Conservation (phyloP, 2,888 invertebrate genomes). For the Pedicia rivosa region DNA sequence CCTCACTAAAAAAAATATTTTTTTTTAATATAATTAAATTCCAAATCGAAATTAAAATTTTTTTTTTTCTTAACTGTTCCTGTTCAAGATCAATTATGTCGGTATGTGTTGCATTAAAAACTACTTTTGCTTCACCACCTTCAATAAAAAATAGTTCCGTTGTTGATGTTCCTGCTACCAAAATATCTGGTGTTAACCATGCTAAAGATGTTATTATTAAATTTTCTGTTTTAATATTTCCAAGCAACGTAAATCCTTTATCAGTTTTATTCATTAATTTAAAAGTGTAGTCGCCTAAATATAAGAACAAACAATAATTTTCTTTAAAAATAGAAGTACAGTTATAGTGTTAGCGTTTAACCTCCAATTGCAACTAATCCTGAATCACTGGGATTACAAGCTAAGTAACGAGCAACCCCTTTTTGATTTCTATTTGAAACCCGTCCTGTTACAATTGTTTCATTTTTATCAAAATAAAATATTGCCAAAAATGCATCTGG, state of each 20-base stretch:
- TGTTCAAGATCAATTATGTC: conserved; percentile 24
- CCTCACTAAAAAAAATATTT: background rate
- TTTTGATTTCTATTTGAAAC: conserved; percentile 20
- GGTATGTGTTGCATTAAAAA: conserved; percentile 37
- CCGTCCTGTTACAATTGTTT: conserved; percentile 26
- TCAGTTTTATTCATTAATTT: conserved; percentile 53
- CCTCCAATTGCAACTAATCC: conserved; percentile 45
- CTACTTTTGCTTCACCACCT: conserved; percentile 62
- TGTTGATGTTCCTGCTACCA: conserved; percentile 64
- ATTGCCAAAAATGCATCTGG: conserved; percentile 52
- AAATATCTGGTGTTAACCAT: conserved; percentile 69
- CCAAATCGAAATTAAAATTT: background rate
- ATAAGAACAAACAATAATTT: conserved; percentile 26
- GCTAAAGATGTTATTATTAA: conserved; percentile 56
- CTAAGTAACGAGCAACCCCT: conserved; percentile 21
- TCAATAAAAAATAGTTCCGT: conserved; percentile 68
- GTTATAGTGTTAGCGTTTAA: conserved; percentile 1
- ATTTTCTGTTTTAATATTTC: conserved; percentile 66
- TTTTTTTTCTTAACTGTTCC: too few relatives aligned
- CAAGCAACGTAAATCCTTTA: conserved; percentile 42
- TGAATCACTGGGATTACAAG: conserved; percentile 44
- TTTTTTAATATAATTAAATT: background rate
- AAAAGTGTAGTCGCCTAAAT: conserved; percentile 41
- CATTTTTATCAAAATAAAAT: conserved; percentile 63
- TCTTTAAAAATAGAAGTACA: background rate